phyloP scores from a whole-genome alignment of 2,113 vertebrate species.

The Arenaria interpres region DNA sequence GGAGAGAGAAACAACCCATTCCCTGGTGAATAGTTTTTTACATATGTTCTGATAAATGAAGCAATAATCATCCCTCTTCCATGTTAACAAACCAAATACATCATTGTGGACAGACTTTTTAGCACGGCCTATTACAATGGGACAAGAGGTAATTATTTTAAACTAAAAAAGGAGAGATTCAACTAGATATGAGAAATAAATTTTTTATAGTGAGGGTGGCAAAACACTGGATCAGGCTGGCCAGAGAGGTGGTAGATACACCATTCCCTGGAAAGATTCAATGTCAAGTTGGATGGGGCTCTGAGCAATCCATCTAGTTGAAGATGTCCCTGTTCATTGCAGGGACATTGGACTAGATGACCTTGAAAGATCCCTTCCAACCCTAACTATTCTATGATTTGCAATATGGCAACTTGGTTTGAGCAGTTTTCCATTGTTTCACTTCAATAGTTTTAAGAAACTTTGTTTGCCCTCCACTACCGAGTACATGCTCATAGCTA shows the following conservation, averaged over 20 bases:
- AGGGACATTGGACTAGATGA: neutral
- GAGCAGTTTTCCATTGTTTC: neutral
- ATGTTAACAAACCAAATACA: neutral
- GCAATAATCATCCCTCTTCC: neutral
- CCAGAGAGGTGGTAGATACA: neutral
- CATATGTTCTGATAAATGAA: neutral
- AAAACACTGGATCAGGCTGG: neutral
- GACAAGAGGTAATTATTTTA: neutral
- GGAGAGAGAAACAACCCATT: neutral
- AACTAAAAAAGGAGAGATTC: neutral
- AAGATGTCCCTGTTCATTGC: accelerated
- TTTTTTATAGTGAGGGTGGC: neutral
- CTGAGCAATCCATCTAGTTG: neutral
- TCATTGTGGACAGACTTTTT: neutral
- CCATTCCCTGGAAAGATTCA: neutral
- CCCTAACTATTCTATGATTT: neutral
- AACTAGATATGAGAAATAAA: neutral
- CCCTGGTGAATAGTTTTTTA: neutral
- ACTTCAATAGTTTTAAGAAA: neutral
- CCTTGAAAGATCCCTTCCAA: neutral
- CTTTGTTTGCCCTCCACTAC: neutral
- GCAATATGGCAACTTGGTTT: neutral
- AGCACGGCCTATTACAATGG: accelerated
- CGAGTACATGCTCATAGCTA: neutral
- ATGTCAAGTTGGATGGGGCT: accelerated